These are phyloP conservation scores for Trachurus trachurus DNA, from an alignment of 2,797 vertebrate species.

Conservation along the genomic window DNA sequence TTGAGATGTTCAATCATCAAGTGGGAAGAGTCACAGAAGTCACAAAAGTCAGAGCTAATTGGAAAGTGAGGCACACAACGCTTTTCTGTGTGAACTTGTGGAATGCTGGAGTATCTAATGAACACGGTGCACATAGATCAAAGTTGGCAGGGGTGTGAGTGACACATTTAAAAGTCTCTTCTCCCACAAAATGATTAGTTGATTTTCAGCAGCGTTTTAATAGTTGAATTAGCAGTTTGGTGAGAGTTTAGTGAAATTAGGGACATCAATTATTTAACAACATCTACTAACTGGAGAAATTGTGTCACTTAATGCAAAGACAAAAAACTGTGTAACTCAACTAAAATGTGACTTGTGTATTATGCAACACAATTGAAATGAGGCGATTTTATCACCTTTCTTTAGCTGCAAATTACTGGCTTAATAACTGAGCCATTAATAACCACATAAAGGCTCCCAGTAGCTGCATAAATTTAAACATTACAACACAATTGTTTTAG, in stretches of 20 bases:
- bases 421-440: conserved; percentile 63
- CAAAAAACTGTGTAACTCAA: conserved; percentile 14
- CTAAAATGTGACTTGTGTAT: conserved; percentile 26
- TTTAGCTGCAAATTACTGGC: conserved; percentile 62
- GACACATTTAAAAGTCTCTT: conserved; percentile 12
- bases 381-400: conserved; percentile 56
- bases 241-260: conserved; percentile 19
- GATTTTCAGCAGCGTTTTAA: conserved; percentile 14
- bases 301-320: conserved; percentile 25
- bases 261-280: conserved; percentile 6
- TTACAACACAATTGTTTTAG: conserved; percentile 56
- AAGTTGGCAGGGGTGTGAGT: conserved; percentile 39
- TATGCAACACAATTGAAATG: conserved; percentile 53
- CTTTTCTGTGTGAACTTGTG: conserved; percentile 36
- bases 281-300: conserved; percentile 14
- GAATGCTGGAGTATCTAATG: conserved; percentile 43
- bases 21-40: conserved; percentile 37
- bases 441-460: conserved; percentile 50
- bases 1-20: conserved; percentile 51
- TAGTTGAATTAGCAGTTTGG: not conserved
- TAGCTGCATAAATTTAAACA: conserved; percentile 61
- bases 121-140: conserved; percentile 50
- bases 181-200: conserved; percentile 16
- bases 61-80: conserved; percentile 21
- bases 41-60: conserved; percentile 60